Evolutionary conservation across 2,888 invertebrate species (phyloP).

Genomic region (Malachius bipustulatus): DNA sequence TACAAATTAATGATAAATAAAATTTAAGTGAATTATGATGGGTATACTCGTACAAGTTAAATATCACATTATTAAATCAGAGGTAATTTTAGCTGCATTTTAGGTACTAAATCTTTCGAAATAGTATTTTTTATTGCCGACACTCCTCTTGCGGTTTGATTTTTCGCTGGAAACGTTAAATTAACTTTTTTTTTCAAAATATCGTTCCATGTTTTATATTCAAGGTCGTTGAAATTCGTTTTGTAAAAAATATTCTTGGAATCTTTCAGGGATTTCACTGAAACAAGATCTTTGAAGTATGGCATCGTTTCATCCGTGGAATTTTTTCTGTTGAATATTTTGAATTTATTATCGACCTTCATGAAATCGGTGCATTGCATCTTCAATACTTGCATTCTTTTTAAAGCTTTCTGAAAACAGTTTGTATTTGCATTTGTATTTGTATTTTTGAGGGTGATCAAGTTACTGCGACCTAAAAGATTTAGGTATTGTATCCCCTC

Average conservation of each 20-base stretch:
- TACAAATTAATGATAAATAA: no score
- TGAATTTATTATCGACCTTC: constrained; percentile 1
- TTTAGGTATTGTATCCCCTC: no score
- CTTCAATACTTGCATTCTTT: not conserved
- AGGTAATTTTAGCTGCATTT: constrained; percentile 1
- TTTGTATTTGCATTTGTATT: no score
- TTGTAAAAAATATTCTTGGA: constrained; percentile 2
- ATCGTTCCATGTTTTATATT: not conserved
- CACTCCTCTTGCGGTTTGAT: constrained; percentile 3
- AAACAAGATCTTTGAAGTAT: constrained; percentile 3
- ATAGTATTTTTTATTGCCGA: not conserved
- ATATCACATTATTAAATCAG: no score
- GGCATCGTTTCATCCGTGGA: not conserved
- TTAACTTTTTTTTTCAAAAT: not conserved
- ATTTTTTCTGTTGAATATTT: constrained; percentile 4
- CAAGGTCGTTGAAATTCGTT: not conserved
- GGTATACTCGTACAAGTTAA: no score
- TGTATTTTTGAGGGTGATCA: no score
- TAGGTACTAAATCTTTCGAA: constrained; percentile 5
- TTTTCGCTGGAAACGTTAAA: not conserved
- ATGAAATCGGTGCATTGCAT: not conserved
- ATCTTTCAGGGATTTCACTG: constrained; percentile 1
- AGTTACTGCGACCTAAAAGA: no score
- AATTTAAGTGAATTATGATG: no score
- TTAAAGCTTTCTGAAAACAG: constrained; percentile 3